These are phyloP conservation scores for Athene noctua DNA, from an alignment of 2,113 vertebrate genomes.

Conservation along the genomic window DNA sequence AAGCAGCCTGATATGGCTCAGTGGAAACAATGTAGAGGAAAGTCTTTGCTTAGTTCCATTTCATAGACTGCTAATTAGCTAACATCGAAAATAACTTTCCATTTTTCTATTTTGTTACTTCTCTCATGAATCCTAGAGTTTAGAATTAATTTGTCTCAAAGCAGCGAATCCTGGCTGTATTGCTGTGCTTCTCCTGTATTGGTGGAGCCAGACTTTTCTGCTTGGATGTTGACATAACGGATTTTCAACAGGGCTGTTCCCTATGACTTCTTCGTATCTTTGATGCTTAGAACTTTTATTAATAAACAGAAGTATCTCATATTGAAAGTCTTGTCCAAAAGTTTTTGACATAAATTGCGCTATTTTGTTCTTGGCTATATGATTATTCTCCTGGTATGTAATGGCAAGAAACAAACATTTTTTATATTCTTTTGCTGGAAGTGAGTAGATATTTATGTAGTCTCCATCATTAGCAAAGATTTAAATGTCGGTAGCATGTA, in stretches of 20 bases:
- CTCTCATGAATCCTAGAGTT: background rate
- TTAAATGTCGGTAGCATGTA: background rate
- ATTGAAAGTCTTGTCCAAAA: background rate
- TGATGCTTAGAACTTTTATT: background rate
- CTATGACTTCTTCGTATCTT: background rate
- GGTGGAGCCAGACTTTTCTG: background rate
- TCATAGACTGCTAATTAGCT: background rate
- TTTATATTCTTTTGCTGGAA: background rate
- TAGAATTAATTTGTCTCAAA: background rate
- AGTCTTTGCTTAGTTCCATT: background rate
- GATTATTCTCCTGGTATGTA: background rate
- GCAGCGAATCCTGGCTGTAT: background rate
- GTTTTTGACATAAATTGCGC: background rate
- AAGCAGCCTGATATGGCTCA: background rate
- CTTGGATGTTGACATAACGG: background rate
- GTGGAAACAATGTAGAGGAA: background rate
- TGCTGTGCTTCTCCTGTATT: background rate
- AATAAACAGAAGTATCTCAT: background rate
- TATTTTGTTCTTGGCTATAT: background rate
- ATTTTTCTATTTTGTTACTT: background rate
- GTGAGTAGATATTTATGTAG: background rate
- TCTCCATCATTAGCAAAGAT: background rate
- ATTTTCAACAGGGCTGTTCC: background rate
- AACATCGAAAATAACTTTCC: background rate
- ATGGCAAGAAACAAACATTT: background rate